Base-by-base conservation (phyloP, 2,113 vertebrate species). In the Empidonax alnorum region DNA sequence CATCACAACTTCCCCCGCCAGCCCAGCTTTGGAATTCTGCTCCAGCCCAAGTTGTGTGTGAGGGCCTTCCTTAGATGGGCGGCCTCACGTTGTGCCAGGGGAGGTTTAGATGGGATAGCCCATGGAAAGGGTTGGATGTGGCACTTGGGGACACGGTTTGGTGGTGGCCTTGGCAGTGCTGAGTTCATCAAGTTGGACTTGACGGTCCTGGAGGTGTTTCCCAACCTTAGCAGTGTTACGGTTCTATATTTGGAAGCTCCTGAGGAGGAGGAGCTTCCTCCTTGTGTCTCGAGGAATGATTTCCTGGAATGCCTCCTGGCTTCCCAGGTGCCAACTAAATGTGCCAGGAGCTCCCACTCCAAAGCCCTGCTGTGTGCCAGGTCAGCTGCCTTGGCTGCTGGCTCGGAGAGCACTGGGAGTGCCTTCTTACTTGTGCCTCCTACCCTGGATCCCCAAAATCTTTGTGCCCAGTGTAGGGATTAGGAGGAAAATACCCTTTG, bases 1-100 rank as follows among this genome's bases (percentile, higher is more conserved):
- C 71, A 16, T 11, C 44, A 20, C 21, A 1, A 20, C 14, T n/a
- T 17, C 23, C 24, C 19, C 17, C 3, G 3, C 37, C 16, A 19
- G 2, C n/a, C 11, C 59, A 35, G 49, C 59, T 52, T 8, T 31
- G 13, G 39, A 3, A 1, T 3, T 3, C 49, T 20, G 42, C 53
- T 49, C 44, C 7, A 2, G n/a, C 6, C 1, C 2, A 25, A 33
- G 44, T 5, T 16, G 24, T 2, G 16, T 19, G 62, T 1, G 5
- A 44, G 44, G 22, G 31, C 53, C 53, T 81, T 61, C 15, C 65
- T 33, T 5, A 6, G 55, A 11, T 27, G 30, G 18, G 0, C 19
- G 23, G 20, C 50, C 42, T 42, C 52, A 1, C 2, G 15, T 4
- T 7, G 33, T 62, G 33, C 58, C 47, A 17, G 39, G 67, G 33